Base-by-base conservation (phyloP, 2,888 invertebrate species). In the Drosophila kanekoi region DNA sequence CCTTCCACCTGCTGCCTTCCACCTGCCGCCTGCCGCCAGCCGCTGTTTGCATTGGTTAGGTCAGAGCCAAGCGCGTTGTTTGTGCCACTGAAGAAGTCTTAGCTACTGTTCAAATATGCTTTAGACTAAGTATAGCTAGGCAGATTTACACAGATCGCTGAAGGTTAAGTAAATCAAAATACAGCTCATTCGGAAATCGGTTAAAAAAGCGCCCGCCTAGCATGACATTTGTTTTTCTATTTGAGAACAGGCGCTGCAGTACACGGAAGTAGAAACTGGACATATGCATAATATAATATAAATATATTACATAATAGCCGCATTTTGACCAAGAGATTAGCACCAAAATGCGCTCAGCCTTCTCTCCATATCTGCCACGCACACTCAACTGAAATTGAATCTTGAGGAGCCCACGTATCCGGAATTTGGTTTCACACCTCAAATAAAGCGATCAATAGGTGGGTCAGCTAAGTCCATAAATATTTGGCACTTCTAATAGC, bases 21-120 rank as follows among this genome's bases (percentile, higher is more conserved):
- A 8, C 23, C 23, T 8, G 23, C 23, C 23, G 2, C 23, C 23
- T 8, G 1, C 23, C 57, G 44, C 41, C 54, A 44, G 48, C 18
- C 18, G 38, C 38, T 73, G 40, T 73, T 80, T 73, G 51, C 61
- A 60, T 63, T 70, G 61, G 40, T 51, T 57, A 53, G 59, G 65
- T 48, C 62, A 65, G 32, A 57, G 49, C 5, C 32, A 18, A 37
- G 23, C 45, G 49, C n/a, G 33, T 23, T 11, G 45, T 45, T 41
- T 56, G 44, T 66, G 81, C 87, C 69, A 78, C 84, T 81, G 81
- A 72, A 87, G 72, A 75, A 70, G 76, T 37, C 23, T 62, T 54
- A 54, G 56, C 32, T 57, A 37, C 38, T 83, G 52, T 47, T 48
- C 77, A 77, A 83, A 83, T 54, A 64, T 40, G 47, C 51, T 52